A percentile compares a stretch with the other conserved stretches of the same genome.
Evolutionary conservation across 2,113 vertebrate species (phyloP).

Genomic region (Hydropotes inermis): DNA sequence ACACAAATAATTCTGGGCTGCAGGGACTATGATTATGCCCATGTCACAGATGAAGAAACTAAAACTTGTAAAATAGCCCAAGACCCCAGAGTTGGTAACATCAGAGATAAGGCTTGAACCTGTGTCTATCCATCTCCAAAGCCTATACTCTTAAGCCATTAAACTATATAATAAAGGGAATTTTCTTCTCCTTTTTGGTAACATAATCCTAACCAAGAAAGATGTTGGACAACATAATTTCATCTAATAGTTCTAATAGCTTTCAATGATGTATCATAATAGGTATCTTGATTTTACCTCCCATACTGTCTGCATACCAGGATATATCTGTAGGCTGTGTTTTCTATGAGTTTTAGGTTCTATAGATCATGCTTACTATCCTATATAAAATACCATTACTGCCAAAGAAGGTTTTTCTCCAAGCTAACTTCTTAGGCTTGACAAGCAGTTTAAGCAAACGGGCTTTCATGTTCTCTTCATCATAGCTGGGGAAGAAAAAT

Average conservation of each 20-base stretch:
- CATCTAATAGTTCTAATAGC: background rate
- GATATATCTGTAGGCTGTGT: background rate
- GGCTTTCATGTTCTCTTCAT: slow-evolving; percentile 53
- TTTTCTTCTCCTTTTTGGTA: background rate
- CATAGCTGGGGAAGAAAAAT: background rate
- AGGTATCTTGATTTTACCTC: background rate
- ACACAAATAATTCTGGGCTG: background rate
- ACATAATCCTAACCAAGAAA: background rate
- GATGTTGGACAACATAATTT: background rate
- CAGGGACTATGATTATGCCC: background rate
- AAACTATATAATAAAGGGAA: background rate
- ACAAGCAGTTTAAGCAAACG: slow-evolving; percentile 49
- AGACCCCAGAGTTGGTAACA: background rate
- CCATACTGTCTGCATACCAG: background rate
- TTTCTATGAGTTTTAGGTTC: background rate
- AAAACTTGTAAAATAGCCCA: background rate
- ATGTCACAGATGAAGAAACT: background rate
- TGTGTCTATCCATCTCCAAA: background rate
- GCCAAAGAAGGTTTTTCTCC: slow-evolving; percentile 24
- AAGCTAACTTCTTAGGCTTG: slow-evolving; percentile 23
- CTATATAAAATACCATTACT: slow-evolving; percentile 34
- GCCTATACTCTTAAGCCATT: background rate
- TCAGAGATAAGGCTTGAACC: background rate
- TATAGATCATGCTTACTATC: background rate
- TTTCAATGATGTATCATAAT: background rate